phyloP scores from a whole-genome alignment of 1,140 invertebrate species.

The Ooceraea biroi region DNA sequence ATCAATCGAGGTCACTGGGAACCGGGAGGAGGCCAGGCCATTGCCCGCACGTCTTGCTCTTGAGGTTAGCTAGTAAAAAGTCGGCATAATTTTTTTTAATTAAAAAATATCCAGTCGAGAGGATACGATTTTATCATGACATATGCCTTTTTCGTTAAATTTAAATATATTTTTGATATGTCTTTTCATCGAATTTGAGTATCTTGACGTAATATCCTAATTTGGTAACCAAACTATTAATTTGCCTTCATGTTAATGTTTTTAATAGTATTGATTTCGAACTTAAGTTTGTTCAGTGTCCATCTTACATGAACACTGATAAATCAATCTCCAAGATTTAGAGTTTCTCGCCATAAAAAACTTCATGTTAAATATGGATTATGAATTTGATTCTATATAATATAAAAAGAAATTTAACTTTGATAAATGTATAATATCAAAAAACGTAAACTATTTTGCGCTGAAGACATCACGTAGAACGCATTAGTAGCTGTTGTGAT shows the following conservation, averaged over 20 bases:
- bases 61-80: conserved; percentile 80
- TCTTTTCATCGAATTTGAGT: not conserved
- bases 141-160: conserved; percentile 31
- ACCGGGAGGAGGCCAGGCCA: conserved; percentile 83
- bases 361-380: not conserved
- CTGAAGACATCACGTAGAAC: not conserved
- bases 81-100: conserved; percentile 78
- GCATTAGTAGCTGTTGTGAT: not conserved
- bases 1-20: conserved; percentile 84
- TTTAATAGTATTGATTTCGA: not conserved
- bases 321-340: too few species aligned
- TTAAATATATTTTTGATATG: not conserved
- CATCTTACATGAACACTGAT: too few species aligned
- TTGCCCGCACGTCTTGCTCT: conserved; percentile 82
- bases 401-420: not conserved
- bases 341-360: too few species aligned
- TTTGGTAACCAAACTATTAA: not conserved
- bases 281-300: too few species aligned
- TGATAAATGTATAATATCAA: not conserved
- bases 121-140: conserved; percentile 56
- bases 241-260: not conserved
- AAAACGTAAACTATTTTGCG: not conserved
- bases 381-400: not conserved
- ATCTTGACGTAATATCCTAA: not conserved
- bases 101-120: conserved; percentile 79